Percentiles rank a stretch among this genome's conserved stretches.
These are phyloP conservation scores for Philhelius pedissequus DNA, from an alignment of 2,888 invertebrate species.

Conservation along the genomic window DNA sequence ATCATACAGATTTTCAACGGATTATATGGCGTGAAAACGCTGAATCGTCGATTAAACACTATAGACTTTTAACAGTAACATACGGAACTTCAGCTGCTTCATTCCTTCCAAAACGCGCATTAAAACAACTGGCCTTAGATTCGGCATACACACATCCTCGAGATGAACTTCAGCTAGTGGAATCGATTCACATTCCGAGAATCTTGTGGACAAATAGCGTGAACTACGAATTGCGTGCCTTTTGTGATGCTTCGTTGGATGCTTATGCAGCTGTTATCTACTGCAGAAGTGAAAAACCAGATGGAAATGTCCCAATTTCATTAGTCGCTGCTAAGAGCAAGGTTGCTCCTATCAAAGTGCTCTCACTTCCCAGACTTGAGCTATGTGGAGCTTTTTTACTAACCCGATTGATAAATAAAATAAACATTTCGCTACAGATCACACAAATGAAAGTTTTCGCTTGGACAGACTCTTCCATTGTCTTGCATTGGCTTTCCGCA, in stretches of 20 bases:
- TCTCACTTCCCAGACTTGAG: neutral
- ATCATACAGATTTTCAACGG: constrained; percentile 33
- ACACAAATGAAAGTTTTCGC: neutral
- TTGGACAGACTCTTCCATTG: constrained; percentile 13
- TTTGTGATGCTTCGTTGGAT: too few relatives aligned
- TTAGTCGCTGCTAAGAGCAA: neutral
- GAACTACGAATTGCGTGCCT: too few relatives aligned
- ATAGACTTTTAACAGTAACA: too few relatives aligned
- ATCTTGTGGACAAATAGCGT: too few relatives aligned
- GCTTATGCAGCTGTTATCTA: too few relatives aligned
- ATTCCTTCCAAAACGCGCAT: too few relatives aligned
- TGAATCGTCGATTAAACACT: too few relatives aligned
- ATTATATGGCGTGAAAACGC: neutral
- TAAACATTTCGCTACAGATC: neutral
- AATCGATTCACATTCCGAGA: too few relatives aligned
- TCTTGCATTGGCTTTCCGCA: constrained; percentile 5
- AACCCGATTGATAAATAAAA: neutral
- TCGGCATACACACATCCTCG: too few relatives aligned
- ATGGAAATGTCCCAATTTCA: neutral
- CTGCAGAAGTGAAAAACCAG: neutral
- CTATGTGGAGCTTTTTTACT: neutral
- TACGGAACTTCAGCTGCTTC: too few relatives aligned
- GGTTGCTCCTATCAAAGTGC: neutral
- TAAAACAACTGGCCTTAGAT: too few relatives aligned
- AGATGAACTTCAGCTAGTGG: too few relatives aligned